Base-by-base conservation (phyloP, 2,113 vertebrate species). In the Dolichallabes microphthalmus region DNA sequence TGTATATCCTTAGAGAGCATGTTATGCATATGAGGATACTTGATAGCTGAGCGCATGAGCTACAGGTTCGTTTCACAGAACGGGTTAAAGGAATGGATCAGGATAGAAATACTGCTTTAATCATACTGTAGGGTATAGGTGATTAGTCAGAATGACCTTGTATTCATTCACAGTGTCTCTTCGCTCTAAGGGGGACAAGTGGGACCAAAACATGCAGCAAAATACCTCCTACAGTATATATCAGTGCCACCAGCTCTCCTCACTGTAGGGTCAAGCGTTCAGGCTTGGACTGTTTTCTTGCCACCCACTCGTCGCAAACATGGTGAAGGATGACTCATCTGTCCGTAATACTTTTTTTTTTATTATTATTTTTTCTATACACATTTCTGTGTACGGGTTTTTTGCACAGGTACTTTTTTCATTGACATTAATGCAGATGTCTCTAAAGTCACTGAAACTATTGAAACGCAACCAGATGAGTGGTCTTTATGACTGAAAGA, bases 271-370 rank as follows among this genome's bases (percentile, higher is more conserved):
- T 79, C 76, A 79, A 79, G 30, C 30, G 25, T 60, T 60, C 76
- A 79, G 30, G 5, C 32, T 60, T 39, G 55, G 30, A 22, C 30
- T 14, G 32, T 25, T 39, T 22, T 79, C 19, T 78, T 60, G 27
- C 55, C 55, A 25, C 76, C 76, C 30, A 60, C 55, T 79, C 60
- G 55, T 79, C 20, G 13, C 30, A 60, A 39, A 60, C 76, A 79
- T 39, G 19, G 55, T 78, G 19, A 79, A 60, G 30, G 20, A 79
- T 79, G 55, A 60, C 55, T 79, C 76, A 60, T 60, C 53, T 57
- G n/a, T 77, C 53, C 52, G 13, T 57, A 58, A 32, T 57, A 20
- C 0, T 32, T 76, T 55, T 74, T 50, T 50, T 12, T 15, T 68
- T 45, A 12, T 64, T 30, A 30, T 53, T 73, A 25, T 25, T 12